A percentile compares a stretch with the other conserved stretches of the same genome.
These are phyloP conservation scores for Drosophila tanythrix DNA, from an alignment of 2,888 invertebrate species.

Conservation along the genomic window DNA sequence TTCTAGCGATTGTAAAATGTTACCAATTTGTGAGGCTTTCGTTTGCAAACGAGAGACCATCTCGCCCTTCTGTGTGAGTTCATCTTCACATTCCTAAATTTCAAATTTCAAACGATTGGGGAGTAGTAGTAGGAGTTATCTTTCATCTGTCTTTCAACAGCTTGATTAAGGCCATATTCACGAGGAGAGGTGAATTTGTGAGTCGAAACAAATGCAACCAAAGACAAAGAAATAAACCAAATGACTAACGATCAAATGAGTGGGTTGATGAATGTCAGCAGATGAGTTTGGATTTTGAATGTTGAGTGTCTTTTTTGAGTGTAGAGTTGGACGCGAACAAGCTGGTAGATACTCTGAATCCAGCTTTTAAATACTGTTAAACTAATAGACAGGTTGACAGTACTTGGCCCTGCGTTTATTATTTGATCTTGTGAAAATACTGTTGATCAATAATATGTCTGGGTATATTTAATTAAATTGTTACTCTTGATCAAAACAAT, in stretches of 20 bases:
- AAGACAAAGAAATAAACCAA: constrained; percentile 41
- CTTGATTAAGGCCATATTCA: constrained; percentile 31
- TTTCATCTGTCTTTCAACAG: constrained; percentile 33
- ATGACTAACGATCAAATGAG: constrained; percentile 47
- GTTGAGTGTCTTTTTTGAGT: constrained; percentile 79
- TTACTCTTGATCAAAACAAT: background rate
- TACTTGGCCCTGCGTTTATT: background rate
- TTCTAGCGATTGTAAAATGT: constrained; percentile 95
- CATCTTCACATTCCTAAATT: constrained; percentile 95
- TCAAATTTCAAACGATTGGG: constrained; percentile 64
- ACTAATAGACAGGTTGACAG: background rate
- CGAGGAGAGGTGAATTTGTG: constrained; percentile 17
- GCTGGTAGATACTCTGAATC: background rate
- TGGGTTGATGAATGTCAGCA: constrained; percentile 66
- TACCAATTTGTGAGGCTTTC: constrained; percentile 97
- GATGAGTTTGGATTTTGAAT: constrained; percentile 54
- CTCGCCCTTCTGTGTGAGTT: constrained; percentile 97
- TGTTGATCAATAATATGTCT: background rate
- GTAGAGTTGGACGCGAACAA: constrained; percentile 5
- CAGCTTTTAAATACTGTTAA: background rate
- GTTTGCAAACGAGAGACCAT: constrained; percentile 97
- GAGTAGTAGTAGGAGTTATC: constrained; percentile 45
- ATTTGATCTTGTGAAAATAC: background rate
- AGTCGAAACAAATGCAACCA: constrained; percentile 21
- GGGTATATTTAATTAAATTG: rapidly evolving